Evolutionary conservation across 1,140 invertebrate genomes (phyloP).

Genomic region (Augochlora pura): DNA sequence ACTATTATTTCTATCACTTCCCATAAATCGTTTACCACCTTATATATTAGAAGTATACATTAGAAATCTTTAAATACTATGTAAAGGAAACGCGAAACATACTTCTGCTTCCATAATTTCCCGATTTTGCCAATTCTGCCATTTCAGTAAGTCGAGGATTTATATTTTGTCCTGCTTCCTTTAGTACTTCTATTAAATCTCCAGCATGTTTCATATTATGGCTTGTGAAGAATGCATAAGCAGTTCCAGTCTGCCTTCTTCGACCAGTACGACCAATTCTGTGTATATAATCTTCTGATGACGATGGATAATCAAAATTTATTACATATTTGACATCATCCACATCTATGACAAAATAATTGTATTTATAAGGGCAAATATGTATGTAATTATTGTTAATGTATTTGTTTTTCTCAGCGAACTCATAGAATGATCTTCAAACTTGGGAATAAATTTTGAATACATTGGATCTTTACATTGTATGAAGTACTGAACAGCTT

Average conservation of each 20-base stretch:
- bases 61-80: neutral
- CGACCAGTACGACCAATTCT: constrained; percentile 91
- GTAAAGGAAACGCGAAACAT: constrained; percentile 26
- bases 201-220: constrained; percentile 85
- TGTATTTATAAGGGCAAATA: constrained; percentile 22
- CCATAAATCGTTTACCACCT: constrained; percentile 72
- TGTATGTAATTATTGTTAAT: constrained; percentile 16
- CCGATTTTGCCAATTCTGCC: constrained; percentile 76
- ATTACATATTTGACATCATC: constrained; percentile 93
- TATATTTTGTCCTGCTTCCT: constrained; percentile 86
- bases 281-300: constrained; percentile 92
- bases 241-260: constrained; percentile 86
- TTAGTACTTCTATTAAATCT: constrained; percentile 86
- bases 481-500: neutral
- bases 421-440: constrained; percentile 47
- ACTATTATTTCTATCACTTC: constrained; percentile 59
- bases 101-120: constrained; percentile 72
- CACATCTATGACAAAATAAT: constrained; percentile 84
- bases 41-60: constrained; percentile 8
- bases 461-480: constrained; percentile 21
- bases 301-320: constrained; percentile 92
- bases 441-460: constrained; percentile 31
- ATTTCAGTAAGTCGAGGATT: constrained; percentile 82
- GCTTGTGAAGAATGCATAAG: constrained; percentile 91
- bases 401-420: constrained; percentile 15